A percentile compares a stretch with the other conserved stretches of the same genome.
Evolutionary conservation across 1,140 invertebrate genomes (phyloP).

Genomic region (Aphis gossypii): DNA sequence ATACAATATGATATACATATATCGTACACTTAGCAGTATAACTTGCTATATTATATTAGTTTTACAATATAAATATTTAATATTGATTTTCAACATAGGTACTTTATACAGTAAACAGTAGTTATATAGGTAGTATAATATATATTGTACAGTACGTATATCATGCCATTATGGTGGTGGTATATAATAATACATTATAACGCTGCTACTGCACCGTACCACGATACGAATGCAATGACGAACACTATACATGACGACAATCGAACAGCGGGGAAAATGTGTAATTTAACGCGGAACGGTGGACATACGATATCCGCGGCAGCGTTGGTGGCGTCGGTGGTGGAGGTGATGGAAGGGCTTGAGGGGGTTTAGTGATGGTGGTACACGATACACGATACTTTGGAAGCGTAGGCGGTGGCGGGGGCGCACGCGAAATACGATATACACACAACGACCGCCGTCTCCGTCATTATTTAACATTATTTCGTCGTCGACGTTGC

Average conservation of each 20-base stretch:
- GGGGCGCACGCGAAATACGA: conserved; percentile 29
- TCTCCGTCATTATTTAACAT: neutral
- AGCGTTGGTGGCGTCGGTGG: neutral
- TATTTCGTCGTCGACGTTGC: conserved; percentile 38
- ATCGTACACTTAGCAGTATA: neutral
- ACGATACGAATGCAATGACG: neutral
- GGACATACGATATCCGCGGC: conserved; percentile 44
- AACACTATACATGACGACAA: neutral
- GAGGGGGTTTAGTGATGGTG: neutral
- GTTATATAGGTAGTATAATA: too few relatives aligned
- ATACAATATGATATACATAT: too few relatives aligned
- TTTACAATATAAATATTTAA: too few relatives aligned
- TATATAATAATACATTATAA: conserved; percentile 1
- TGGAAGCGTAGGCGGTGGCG: neutral
- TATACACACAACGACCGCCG: conserved; percentile 10
- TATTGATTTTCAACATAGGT: too few relatives aligned
- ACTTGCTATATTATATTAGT: too few relatives aligned
- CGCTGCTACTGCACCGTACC: neutral
- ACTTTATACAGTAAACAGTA: too few relatives aligned
- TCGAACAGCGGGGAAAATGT: conserved; percentile 11
- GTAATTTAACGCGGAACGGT: conserved; percentile 25
- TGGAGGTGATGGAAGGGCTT: neutral
- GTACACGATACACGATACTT: conserved; percentile 37
- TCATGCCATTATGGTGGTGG: too few relatives aligned
- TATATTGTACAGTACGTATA: too few relatives aligned